Base-by-base conservation (phyloP, 2,113 vertebrate species). In the Rutilus rutilus region DNA sequence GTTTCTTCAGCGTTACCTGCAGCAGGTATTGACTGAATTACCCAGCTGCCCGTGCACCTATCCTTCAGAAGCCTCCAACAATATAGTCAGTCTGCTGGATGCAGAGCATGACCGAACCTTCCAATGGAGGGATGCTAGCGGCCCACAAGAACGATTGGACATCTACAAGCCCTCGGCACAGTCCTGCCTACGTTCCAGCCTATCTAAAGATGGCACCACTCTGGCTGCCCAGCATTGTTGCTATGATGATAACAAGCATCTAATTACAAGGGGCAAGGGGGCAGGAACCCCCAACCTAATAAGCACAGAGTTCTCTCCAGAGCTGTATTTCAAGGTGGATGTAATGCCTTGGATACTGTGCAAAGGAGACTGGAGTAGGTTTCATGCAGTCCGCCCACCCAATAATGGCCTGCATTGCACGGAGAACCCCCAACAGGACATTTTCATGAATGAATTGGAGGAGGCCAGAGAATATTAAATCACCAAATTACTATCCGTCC, bases 261-360 rank as follows among this genome's bases (percentile, higher is more conserved):
- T 99, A 87, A 96, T 99, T 91, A 99, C 97, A 0, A 93, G 96
- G 0, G 97, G 98, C 33, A 97, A 97, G 91, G 96, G 97, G 0
- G 97, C 97, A 0, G 97, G 97, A 0, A 94, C 94, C 0, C 97
- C 97, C 0, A 95, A 97, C 93, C 95, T 99, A 27, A 96, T 99
- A 91, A 98, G 97, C 93, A 96, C 95, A 0, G 95, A 98, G 90
- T 96, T 99, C 92, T 99, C 97, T 0, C 97, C 96, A 0, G 96
- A 97, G 93, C 95, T 99, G 87, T 97, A 98, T 93, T 98, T 97
- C 93, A 97, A 97, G 85, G 95, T 98, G 84, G 97, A 98, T 87
- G 96, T 93, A 86, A 90, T 97, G 90, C 98, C 97, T 2, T 98
- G 97, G 97, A 97, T 98, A 91, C 94, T 97, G 65, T 99, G 97